A percentile compares a stretch with the other conserved stretches of the same genome.
Conservation (phyloP, 2,888 invertebrate species). For the Seira musarum region DNA sequence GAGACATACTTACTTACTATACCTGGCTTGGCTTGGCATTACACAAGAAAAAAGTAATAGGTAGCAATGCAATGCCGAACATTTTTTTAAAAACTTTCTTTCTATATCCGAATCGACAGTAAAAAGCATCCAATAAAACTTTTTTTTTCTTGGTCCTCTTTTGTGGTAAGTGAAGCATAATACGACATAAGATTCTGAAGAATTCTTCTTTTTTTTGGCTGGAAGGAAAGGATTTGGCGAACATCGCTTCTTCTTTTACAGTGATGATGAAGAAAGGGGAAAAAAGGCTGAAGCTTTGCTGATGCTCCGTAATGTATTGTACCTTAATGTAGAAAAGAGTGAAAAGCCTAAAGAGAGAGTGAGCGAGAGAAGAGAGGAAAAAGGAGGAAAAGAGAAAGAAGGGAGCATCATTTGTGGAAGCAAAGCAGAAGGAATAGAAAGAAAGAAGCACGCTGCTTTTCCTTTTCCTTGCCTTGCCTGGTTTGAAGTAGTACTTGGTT, state of each 20-base stretch:
- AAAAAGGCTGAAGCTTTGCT: background rate
- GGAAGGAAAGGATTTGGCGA: slow-evolving; percentile 30
- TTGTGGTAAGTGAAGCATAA: slow-evolving; percentile 59
- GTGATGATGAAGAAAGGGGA: background rate
- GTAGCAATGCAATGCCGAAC: background rate
- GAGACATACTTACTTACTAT: too few relatives aligned
- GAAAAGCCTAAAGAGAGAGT: background rate
- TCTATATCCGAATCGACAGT: slow-evolving; percentile 28
- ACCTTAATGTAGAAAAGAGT: background rate
- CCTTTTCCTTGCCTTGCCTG: background rate
- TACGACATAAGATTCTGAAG: slow-evolving; percentile 51
- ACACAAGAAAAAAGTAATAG: too few relatives aligned
- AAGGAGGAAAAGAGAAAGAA: background rate
- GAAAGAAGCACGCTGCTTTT: slow-evolving; percentile 20
- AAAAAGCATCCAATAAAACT: slow-evolving; percentile 40
- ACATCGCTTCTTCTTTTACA: background rate
- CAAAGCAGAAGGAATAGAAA: slow-evolving; percentile 17
- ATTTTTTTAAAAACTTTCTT: background rate
- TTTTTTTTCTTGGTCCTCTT: slow-evolving; percentile 39
- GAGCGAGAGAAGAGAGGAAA: background rate
- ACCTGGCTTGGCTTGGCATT: too few relatives aligned
- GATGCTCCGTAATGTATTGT: background rate
- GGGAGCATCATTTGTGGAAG: background rate
- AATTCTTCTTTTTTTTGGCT: slow-evolving; percentile 51
- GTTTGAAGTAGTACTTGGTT: background rate